Evolutionary conservation across 1,140 invertebrate genomes (phyloP).

Genomic region (Pachyrhynchus sulphureomaculatus): DNA sequence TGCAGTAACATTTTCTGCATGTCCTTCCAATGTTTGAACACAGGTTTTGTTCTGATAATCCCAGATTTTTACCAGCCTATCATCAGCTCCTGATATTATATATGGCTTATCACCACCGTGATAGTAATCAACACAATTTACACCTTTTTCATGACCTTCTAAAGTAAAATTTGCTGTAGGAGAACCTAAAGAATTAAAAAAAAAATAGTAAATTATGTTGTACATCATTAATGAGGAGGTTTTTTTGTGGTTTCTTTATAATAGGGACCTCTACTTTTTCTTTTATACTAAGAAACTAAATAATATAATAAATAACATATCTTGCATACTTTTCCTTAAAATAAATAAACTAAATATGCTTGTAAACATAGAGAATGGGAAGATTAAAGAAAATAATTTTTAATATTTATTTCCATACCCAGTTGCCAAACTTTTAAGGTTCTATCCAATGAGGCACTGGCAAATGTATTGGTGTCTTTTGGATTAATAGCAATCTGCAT

Average conservation of each 20-base stretch:
- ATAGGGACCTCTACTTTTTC: no score
- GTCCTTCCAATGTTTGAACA: constrained; percentile 96
- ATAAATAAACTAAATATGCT: no score
- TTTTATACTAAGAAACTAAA: no score
- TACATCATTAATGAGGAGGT: neutral
- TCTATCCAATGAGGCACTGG: constrained; percentile 95
- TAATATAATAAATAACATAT: no score
- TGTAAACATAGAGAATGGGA: no score
- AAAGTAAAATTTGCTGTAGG: constrained; percentile 97
- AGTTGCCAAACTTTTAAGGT: constrained; percentile 82
- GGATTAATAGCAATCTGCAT: constrained; percentile 99
- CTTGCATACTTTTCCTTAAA: no score
- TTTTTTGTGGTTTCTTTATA: no score
- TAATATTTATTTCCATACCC: constrained; percentile 7
- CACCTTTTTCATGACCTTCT: constrained; percentile 98
- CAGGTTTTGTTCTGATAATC: constrained; percentile 99
- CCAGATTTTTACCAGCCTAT: constrained; percentile 98
- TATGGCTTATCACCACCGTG: constrained; percentile 99
- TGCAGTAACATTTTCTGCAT: constrained; percentile 93
- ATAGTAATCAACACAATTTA: constrained; percentile 99
- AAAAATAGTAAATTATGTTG: neutral
- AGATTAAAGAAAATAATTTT: no score
- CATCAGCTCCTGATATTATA: constrained; percentile 97
- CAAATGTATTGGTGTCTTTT: constrained; percentile 99
- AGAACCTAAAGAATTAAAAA: constrained; percentile 63